These are phyloP conservation scores for Myotis pilosus DNA, from an alignment of 2,797 vertebrate species.

Conservation along the genomic window DNA sequence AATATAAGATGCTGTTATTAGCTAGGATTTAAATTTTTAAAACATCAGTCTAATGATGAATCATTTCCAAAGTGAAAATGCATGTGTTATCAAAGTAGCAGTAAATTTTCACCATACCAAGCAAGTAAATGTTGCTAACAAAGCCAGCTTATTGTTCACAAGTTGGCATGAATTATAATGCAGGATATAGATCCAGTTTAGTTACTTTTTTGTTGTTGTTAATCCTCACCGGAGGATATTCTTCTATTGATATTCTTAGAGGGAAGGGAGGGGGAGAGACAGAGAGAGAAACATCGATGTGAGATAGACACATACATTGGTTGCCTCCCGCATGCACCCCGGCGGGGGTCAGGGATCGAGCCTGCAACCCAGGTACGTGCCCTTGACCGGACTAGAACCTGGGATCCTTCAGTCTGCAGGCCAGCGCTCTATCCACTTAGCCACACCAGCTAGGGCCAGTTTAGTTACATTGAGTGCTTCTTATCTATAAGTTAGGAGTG, in stretches of 20 bases:
- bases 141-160: not conserved
- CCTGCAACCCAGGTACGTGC: too few relatives aligned
- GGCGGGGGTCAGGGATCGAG: too few relatives aligned
- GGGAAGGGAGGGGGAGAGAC: too few relatives aligned
- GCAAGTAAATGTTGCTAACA: not conserved
- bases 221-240: too few relatives aligned
- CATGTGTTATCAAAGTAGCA: constrained; percentile 12
- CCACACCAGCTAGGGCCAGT: not conserved
- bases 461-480: not conserved
- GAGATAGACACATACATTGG: too few relatives aligned
- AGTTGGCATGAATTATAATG: not conserved
- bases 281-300: too few relatives aligned
- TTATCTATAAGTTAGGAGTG: not conserved
- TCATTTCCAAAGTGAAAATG: constrained; percentile 41
- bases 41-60: constrained; percentile 18
- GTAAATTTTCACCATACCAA: constrained; percentile 1
- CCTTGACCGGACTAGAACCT: too few relatives aligned
- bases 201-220: not conserved
- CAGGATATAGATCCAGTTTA: not conserved
- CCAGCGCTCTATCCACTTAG: too few relatives aligned
- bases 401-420: too few relatives aligned
- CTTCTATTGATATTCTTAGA: too few relatives aligned
- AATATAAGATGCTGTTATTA: not conserved
- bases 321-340: too few relatives aligned
- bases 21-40: constrained; percentile 29